Conservation (phyloP, 2,113 vertebrate genomes). For the Sylvia atricapilla region DNA sequence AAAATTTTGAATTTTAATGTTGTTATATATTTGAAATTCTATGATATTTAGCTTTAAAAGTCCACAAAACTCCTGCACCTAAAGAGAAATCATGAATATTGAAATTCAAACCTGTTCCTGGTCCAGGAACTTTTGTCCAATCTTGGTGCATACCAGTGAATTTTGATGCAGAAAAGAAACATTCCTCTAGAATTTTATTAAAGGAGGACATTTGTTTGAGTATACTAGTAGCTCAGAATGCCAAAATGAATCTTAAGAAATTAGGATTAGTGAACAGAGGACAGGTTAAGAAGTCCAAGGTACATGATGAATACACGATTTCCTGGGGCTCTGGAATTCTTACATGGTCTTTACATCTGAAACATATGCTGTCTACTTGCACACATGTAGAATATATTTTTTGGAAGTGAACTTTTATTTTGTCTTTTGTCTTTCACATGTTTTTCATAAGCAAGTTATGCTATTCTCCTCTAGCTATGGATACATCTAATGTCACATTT, state of each 20-base stretch:
- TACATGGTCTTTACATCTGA: neutral
- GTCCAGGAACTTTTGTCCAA: neutral
- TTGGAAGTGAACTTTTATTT: neutral
- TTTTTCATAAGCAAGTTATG: neutral
- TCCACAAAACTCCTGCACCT: neutral
- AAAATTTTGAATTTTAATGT: neutral
- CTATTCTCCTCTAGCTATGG: neutral
- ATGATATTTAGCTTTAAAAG: neutral
- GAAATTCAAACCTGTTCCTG: neutral
- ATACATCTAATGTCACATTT: neutral
- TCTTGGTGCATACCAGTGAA: neutral
- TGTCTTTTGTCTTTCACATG: neutral
- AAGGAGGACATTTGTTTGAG: neutral
- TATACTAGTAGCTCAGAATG: neutral
- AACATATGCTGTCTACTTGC: neutral
- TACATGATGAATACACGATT: fast-evolving
- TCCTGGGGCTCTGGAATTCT: neutral
- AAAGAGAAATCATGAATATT: neutral
- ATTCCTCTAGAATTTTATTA: neutral
- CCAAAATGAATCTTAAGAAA: neutral
- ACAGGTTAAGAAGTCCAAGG: neutral
- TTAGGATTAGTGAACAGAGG: neutral
- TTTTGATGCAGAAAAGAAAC: neutral
- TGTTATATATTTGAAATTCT: neutral
- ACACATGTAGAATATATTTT: neutral